phyloP scores from a whole-genome alignment of 2,888 invertebrate genomes.

The Ommatoiulus sabulosus region DNA sequence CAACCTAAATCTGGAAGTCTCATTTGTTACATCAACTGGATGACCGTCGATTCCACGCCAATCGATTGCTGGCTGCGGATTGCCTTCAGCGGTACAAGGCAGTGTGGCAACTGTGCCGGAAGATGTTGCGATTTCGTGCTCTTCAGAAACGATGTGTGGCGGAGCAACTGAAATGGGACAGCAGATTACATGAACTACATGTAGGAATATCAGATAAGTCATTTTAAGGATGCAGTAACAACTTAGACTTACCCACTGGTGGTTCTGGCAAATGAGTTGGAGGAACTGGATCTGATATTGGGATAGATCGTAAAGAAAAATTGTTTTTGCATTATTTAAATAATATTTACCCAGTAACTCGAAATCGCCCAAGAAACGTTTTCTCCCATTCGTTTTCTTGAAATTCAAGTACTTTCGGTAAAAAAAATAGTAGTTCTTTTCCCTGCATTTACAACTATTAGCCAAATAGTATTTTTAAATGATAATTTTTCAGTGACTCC shows the following conservation, averaged over 20 bases:
- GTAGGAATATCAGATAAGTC: background rate
- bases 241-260: background rate
- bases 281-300: background rate
- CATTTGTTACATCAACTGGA: conserved; percentile 65
- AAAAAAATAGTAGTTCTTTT: no score
- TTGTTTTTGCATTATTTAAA: background rate
- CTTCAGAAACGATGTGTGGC: conserved; percentile 61
- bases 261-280: background rate
- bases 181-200: background rate
- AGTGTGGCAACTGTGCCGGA: conserved; percentile 82
- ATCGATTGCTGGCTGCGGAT: conserved; percentile 80
- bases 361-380: no score
- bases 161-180: conserved; percentile 34
- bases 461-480: background rate
- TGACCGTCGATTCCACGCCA: conserved; percentile 77
- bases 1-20: conserved; percentile 74
- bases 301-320: background rate
- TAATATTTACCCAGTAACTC: no score
- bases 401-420: no score
- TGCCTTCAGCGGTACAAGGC: conserved; percentile 80
- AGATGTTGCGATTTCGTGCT: conserved; percentile 75
- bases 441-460: no score
- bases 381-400: no score
- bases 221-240: background rate
- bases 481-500: background rate